Percentiles rank a stretch among this genome's conserved stretches.
phyloP scores from a whole-genome alignment of 2,113 vertebrate species.

The Pseudopodoces humilis region DNA sequence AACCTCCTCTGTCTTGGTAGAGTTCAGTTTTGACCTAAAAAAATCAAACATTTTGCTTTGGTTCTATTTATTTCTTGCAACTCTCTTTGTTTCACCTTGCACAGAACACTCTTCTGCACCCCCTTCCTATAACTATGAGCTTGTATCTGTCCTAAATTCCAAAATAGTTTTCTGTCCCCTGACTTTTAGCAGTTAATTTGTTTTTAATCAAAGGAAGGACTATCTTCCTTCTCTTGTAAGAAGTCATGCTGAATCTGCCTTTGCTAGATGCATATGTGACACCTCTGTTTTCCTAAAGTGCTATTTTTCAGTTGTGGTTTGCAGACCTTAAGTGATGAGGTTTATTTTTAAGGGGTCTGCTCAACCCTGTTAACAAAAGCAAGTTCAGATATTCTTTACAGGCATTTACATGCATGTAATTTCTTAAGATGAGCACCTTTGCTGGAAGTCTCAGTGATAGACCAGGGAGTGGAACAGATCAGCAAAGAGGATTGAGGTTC shows the following conservation, averaged over 20 bases:
- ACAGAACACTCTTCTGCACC: neutral
- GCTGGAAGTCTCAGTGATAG: neutral
- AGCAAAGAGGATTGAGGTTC: neutral
- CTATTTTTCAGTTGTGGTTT: neutral
- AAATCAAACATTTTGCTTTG: neutral
- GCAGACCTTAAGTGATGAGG: neutral
- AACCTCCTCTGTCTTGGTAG: rapidly evolving
- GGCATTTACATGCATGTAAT: neutral
- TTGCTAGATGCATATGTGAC: neutral
- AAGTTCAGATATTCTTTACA: neutral
- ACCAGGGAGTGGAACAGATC: neutral
- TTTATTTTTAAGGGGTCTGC: neutral
- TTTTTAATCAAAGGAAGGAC: neutral
- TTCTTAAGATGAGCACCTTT: neutral
- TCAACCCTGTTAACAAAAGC: neutral
- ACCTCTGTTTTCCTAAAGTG: neutral
- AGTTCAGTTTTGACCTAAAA: neutral
- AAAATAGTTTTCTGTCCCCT: slow-evolving; percentile 6
- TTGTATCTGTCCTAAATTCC: slow-evolving; percentile 11
- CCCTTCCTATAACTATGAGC: neutral
- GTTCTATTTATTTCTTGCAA: neutral
- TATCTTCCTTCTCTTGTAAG: neutral
- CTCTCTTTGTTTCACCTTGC: neutral
- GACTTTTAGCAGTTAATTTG: neutral
- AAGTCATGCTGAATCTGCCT: neutral